These are phyloP conservation scores for Cabera pusaria DNA, from an alignment of 2,888 invertebrate species.

Conservation along the genomic window DNA sequence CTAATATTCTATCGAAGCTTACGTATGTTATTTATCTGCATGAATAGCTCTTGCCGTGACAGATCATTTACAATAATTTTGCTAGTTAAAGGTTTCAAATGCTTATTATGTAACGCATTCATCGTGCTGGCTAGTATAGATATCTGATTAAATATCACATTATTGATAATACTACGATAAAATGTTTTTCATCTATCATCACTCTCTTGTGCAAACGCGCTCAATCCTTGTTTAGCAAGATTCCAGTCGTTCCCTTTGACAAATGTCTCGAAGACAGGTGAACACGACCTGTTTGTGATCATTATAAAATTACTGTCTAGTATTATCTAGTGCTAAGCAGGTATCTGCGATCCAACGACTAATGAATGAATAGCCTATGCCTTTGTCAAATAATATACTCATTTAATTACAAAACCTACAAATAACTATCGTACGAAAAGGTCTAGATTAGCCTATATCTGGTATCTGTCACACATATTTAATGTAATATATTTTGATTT, in stretches of 20 bases:
- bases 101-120: conserved; percentile 15
- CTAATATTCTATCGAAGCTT: conserved; percentile 18
- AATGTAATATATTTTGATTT: too few species aligned
- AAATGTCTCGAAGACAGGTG: conserved; percentile 22
- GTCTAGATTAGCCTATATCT: too few species aligned
- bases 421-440: too few species aligned
- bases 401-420: too few species aligned
- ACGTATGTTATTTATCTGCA: conserved; percentile 19
- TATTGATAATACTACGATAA: conserved; percentile 10
- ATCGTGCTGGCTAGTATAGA: conserved; percentile 9
- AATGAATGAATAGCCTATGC: not conserved
- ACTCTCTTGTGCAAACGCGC: conserved; percentile 6
- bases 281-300: conserved; percentile 22
- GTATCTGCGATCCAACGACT: not conserved
- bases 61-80: conserved; percentile 23
- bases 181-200: conserved; percentile 8
- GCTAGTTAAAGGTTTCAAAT: conserved; percentile 9
- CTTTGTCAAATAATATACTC: conserved; percentile 2
- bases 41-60: conserved; percentile 17
- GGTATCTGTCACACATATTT: too few species aligned
- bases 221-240: conserved; percentile 12
- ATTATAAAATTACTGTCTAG: conserved; percentile 17
- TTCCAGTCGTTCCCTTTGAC: conserved; percentile 18
- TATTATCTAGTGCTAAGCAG: not conserved
- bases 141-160: conserved; percentile 15